Evolutionary conservation across 53 echinoderm and acorn worm species (phyloP).

Genomic region (Zoroaster sp.): DNA sequence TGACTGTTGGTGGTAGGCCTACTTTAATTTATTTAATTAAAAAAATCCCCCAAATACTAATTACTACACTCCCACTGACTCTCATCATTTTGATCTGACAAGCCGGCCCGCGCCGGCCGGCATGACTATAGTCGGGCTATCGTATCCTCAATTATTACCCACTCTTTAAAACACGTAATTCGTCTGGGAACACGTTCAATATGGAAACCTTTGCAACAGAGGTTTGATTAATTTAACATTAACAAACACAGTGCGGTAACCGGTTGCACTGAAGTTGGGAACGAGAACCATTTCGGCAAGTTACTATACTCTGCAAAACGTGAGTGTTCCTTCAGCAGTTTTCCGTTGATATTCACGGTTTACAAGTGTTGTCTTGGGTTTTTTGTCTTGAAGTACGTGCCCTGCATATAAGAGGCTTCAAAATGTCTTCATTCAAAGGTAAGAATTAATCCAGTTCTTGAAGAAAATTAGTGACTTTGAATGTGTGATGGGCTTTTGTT

Average conservation of each 20-base stretch:
- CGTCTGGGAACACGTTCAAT: not conserved
- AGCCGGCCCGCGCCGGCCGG: too few species aligned
- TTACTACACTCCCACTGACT: too few species aligned
- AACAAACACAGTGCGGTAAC: too few species aligned
- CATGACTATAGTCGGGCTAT: not conserved
- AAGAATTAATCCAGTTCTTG: not conserved
- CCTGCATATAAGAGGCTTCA: not conserved
- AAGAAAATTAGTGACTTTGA: not conserved
- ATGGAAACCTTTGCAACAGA: not conserved
- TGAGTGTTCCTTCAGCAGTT: not conserved
- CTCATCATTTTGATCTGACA: too few species aligned
- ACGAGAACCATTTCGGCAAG: not conserved
- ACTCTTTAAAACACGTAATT: not conserved
- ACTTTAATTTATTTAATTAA: too few species aligned
- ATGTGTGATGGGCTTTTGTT: too few species aligned
- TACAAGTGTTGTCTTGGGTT: not conserved
- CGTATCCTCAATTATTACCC: not conserved
- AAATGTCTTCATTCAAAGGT: slow-evolving; percentile 13
- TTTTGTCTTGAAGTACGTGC: not conserved
- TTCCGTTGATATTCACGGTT: not conserved
- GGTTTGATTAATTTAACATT: too few species aligned
- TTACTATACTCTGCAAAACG: not conserved
- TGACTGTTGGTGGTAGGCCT: too few species aligned
- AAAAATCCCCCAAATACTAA: too few species aligned
- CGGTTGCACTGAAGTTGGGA: too few species aligned